Conservation (phyloP, 2,888 invertebrate species). For the Netelia inedita region DNA sequence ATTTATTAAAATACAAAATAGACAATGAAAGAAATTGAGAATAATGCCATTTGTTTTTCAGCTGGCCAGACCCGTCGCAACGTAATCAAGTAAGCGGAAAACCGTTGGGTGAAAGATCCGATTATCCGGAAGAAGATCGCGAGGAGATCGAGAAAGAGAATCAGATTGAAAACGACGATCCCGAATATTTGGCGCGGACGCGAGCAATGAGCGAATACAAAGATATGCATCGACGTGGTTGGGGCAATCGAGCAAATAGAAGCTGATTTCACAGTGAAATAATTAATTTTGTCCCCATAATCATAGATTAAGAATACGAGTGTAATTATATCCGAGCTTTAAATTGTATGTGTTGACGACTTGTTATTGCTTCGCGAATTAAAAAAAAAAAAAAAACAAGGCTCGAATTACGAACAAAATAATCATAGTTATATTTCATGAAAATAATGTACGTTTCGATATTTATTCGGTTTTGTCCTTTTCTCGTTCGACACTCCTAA, state of each 20-base stretch:
- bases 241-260: conserved; percentile 94
- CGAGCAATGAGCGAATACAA: conserved; percentile 94
- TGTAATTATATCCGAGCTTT: background rate
- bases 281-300: background rate
- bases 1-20: too few relatives aligned
- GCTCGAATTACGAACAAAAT: background rate
- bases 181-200: conserved; percentile 88
- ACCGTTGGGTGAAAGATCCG: conserved; percentile 74
- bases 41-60: conserved; percentile 60
- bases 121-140: conserved; percentile 85
- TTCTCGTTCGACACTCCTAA: too few relatives aligned
- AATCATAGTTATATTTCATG: too few relatives aligned
- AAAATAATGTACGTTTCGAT: too few relatives aligned
- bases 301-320: background rate
- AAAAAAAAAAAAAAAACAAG: background rate
- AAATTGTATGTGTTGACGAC: background rate
- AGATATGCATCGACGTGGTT: conserved; percentile 94
- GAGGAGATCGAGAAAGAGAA: conserved; percentile 88
- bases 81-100: conserved; percentile 73
- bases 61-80: conserved; percentile 80
- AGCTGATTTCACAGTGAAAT: conserved; percentile 86
- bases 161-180: conserved; percentile 90
- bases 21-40: background rate
- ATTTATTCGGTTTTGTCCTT: too few relatives aligned
- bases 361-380: background rate